phyloP scores from a whole-genome alignment of 2,797 vertebrate genomes.

The Mus caroli region DNA sequence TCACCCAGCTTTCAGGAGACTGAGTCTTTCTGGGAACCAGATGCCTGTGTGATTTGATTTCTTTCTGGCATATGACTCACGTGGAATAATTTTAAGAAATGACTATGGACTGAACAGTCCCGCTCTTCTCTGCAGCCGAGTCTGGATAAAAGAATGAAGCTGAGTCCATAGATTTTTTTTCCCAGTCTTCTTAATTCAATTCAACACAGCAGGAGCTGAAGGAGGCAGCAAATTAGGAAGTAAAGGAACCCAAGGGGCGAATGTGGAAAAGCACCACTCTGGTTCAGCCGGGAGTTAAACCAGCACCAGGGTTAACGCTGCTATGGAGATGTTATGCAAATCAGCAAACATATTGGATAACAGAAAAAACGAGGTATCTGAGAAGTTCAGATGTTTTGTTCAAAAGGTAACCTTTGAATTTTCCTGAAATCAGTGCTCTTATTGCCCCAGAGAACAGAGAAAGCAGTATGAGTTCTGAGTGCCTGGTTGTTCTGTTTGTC shows the following conservation, averaged over 20 bases:
- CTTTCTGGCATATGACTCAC: conserved; percentile 73
- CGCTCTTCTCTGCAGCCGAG: conserved; percentile 76
- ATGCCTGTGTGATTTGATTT: conserved; percentile 71
- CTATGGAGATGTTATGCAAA: conserved; percentile 9
- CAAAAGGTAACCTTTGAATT: conserved; percentile 53
- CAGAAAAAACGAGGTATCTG: conserved; percentile 27
- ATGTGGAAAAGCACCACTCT: conserved; percentile 44
- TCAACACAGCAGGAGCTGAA: conserved; percentile 70
- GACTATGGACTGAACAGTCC: conserved; percentile 45
- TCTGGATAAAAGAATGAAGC: conserved; percentile 61
- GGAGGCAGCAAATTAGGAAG: conserved; percentile 68
- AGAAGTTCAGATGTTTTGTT: conserved; percentile 18
- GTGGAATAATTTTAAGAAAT: conserved; percentile 70
- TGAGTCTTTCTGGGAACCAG: conserved; percentile 74
- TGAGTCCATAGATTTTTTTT: conserved; percentile 55
- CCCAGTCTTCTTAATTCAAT: conserved; percentile 64
- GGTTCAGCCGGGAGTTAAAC: conserved; percentile 72
- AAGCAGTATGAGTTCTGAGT: background rate
- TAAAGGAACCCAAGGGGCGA: background rate
- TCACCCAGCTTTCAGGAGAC: conserved; percentile 3
- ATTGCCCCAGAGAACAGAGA: conserved; percentile 43
- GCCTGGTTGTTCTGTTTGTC: conserved; percentile 38
- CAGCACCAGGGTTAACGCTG: conserved; percentile 4
- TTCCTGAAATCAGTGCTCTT: conserved; percentile 63
- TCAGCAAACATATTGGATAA: conserved; percentile 28